Conservation (phyloP, 2,797 vertebrate species). For the Paratrypauchen microcephalus region DNA sequence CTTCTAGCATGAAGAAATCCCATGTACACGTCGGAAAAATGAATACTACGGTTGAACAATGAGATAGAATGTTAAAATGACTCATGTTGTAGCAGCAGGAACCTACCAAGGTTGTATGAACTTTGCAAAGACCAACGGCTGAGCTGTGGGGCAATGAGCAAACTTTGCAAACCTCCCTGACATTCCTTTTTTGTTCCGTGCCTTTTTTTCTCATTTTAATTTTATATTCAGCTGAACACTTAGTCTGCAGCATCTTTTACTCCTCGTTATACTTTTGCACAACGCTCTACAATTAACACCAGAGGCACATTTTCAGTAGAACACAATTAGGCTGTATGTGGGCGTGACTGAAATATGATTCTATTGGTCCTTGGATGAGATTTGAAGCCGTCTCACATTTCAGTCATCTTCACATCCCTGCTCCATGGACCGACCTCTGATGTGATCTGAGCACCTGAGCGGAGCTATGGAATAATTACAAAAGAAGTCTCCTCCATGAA, state of each 20-base stretch:
- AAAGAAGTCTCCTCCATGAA: constrained; percentile 19
- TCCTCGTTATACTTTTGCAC: not conserved
- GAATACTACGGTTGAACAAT: too few relatives aligned
- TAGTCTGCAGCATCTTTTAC: not conserved
- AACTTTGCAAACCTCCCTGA: not conserved
- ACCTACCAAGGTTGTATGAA: not conserved
- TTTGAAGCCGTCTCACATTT: not conserved
- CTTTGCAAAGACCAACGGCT: not conserved
- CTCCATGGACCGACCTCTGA: constrained; percentile 19
- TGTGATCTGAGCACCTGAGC: constrained; percentile 39
- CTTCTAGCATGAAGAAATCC: too few relatives aligned
- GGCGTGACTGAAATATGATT: not conserved
- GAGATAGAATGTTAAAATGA: too few relatives aligned
- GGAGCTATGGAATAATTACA: constrained; percentile 50
- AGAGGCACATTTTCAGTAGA: not conserved
- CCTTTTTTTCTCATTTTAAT: not conserved
- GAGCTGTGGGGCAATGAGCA: too few relatives aligned
- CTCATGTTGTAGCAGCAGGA: too few relatives aligned
- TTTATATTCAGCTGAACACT: not conserved
- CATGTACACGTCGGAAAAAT: too few relatives aligned
- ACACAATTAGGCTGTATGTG: not conserved
- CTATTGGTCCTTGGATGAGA: not conserved
- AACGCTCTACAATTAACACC: not conserved
- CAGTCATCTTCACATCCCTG: constrained; percentile 1
- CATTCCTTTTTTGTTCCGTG: not conserved